Evolutionary conservation across 1,140 invertebrate genomes (phyloP), one percentile per base, ranked within the genome.

Genomic region (Heliconius melpomene): DNA sequence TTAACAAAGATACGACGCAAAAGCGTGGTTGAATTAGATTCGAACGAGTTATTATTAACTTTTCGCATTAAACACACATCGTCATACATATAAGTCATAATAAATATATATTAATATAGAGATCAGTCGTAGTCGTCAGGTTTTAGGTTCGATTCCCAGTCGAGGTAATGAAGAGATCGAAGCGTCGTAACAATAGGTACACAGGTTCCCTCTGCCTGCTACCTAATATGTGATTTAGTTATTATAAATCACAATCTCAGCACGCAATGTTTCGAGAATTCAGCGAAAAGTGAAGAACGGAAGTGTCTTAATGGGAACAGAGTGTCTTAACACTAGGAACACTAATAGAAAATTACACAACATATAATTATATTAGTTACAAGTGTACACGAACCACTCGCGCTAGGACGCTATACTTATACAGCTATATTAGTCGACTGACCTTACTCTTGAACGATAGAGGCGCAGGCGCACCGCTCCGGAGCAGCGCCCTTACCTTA

Each of bases 361-460:
- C 1, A 52, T 57, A 57, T n/a, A 66, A 46, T 46, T 46, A 72
- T 75, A 60, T 78, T 7, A 60, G 16, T 40, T 36, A 11, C 50
- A 83, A 66, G 75, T 81, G 79, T 79, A 80, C 81, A 86, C 75
- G 82, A 75, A 79, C 82, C 75, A 80, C 77, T 74, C 80, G 83
- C 86, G 80, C 79, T 86, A 86, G 80, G 77, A 82, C 50, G 73
- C 71, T 75, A 77, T 82, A 79, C 70, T 57, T 75, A 78, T 80
- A 80, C 87, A 86, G 87, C 84, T 32, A 32, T 32, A 32, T 32
- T 82, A 78, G 75, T 46, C 81, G 91, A 90, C 32, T 32, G 32
- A 32, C 92, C 92, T 93, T 93, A 93, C 90, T 93, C 92, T 93
- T 93, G 90, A 94, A 92, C 91, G 91, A 94, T 92, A 91, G 86